Conservation (phyloP, 1,140 invertebrate species). For the Sminthurides bifidus region DNA sequence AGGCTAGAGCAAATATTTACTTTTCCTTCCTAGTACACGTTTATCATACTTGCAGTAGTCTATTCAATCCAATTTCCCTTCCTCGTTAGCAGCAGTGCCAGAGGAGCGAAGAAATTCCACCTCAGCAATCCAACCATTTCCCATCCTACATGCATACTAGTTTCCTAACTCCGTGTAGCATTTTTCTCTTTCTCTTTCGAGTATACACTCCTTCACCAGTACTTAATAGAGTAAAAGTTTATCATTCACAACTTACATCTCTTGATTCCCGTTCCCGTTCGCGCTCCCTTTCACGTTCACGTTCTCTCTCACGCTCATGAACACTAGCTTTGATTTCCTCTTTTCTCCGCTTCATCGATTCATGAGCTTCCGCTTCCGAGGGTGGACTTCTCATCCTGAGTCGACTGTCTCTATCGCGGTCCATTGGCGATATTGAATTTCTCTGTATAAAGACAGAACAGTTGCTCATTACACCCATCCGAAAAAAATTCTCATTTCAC, state of each 20-base stretch:
- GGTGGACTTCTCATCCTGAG: constrained; percentile 38
- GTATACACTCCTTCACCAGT: background rate
- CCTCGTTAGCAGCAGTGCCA: no score
- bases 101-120: no score
- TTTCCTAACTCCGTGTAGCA: no score
- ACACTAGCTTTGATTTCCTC: constrained; percentile 49
- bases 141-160: no score
- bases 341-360: constrained; percentile 55
- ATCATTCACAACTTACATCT: background rate
- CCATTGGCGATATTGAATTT: constrained; percentile 79
- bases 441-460: constrained; percentile 46
- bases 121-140: no score
- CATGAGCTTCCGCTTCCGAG: constrained; percentile 45
- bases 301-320: constrained; percentile 26
- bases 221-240: no score
- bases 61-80: no score
- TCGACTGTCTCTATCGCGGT: constrained; percentile 36
- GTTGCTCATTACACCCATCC: no score
- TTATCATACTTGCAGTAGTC: no score
- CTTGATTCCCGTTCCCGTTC: constrained; percentile 2
- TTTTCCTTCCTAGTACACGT: no score
- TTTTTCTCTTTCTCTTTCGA: constrained; percentile 29
- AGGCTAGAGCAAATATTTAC: no score
- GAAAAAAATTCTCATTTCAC: background rate
- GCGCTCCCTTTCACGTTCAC: background rate